Evolutionary conservation across 2,113 vertebrate species (phyloP).

Genomic region (Irena cyanogastra): DNA sequence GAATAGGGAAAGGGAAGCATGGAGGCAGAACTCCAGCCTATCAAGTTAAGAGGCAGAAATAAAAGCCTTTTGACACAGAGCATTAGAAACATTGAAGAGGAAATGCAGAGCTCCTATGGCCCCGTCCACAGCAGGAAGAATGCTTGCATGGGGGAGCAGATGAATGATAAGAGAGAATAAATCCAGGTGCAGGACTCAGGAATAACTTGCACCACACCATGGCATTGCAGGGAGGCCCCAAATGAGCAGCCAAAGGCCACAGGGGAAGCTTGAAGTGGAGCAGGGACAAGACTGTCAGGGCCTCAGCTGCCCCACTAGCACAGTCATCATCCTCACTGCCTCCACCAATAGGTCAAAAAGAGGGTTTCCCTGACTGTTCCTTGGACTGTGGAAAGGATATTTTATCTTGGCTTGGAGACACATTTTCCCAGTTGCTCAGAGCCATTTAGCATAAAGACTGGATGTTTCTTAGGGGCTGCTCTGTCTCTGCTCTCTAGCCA

Average conservation of each 20-base stretch:
- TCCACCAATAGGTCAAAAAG: background rate
- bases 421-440: background rate
- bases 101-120: background rate
- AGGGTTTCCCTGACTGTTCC: background rate
- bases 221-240: background rate
- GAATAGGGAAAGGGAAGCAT: background rate
- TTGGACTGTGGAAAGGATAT: background rate
- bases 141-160: background rate
- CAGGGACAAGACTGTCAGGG: background rate
- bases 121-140: background rate
- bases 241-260: background rate
- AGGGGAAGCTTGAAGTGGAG: background rate
- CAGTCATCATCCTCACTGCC: background rate
- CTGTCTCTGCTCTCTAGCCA: background rate
- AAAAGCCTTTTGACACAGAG: conserved; percentile 26
- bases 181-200: background rate
- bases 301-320: background rate
- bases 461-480: background rate
- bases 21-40: conserved; percentile 22
- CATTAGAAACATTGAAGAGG: background rate
- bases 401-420: background rate
- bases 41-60: conserved; percentile 32
- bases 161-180: background rate
- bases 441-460: background rate
- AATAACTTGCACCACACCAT: background rate